Evolutionary conservation across 1,140 invertebrate genomes (phyloP).

Genomic region (Caenorhabditis tropicalis): DNA sequence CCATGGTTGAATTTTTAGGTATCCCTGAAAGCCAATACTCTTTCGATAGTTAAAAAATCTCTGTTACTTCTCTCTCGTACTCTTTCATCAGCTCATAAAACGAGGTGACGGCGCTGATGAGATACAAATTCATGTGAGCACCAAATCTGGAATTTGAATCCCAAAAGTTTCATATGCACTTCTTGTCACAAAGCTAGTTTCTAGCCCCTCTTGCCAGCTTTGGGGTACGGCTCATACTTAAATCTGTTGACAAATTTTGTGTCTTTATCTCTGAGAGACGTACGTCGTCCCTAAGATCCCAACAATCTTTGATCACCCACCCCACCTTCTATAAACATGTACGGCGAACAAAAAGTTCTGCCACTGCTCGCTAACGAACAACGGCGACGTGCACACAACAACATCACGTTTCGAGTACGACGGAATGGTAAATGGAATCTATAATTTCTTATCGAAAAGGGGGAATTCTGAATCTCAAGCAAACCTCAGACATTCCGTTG

Average conservation of each 20-base stretch:
- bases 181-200: too few relatives aligned
- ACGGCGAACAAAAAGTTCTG: slow-evolving; percentile 23
- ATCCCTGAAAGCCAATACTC: neutral
- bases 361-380: slow-evolving; percentile 26
- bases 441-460: neutral
- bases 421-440: slow-evolving; percentile 32
- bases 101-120: neutral
- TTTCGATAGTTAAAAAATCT: neutral
- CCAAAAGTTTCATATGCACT: too few relatives aligned
- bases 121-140: slow-evolving; percentile 5
- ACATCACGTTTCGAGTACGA: slow-evolving; percentile 27
- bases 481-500: neutral
- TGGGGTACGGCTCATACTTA: too few relatives aligned
- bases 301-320: neutral
- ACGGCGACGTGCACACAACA: slow-evolving; percentile 11
- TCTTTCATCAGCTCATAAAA: slow-evolving; percentile 32
- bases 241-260: too few relatives aligned
- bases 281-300: too few relatives aligned
- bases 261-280: too few relatives aligned
- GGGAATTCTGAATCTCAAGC: too few relatives aligned
- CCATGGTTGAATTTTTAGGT: slow-evolving; percentile 4
- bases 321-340: slow-evolving; percentile 29
- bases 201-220: too few relatives aligned
- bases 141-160: slow-evolving; percentile 9
- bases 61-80: slow-evolving; percentile 2